Base-by-base conservation (phyloP, 2,888 invertebrate species). In the Drosophila demipolita region DNA sequence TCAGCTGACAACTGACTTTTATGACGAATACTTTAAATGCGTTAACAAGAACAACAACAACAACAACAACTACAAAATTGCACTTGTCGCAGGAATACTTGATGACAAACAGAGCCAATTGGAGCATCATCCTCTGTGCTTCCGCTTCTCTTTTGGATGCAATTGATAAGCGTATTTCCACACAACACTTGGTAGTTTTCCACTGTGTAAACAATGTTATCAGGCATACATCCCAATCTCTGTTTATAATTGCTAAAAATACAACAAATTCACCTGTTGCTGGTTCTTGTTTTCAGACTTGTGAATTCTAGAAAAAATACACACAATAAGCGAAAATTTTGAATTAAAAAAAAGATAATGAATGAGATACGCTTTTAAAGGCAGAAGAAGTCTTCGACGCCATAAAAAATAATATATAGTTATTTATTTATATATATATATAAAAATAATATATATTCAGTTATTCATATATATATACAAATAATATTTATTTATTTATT, bases 1-100 rank as follows among this genome's bases (percentile, higher is more conserved):
- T 45, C 66, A 72, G n/a, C 45, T 71, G 66, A 59, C 77, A 77
- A 17, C 38, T 62, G 71, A 58, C 6, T 54, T 55, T 75, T 52
- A 20, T 42, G 36, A 4, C 12, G 11, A 3, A 20, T 4, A 29
- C 29, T 29, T 29, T 1, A 29, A 29, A 29, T 23, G 20, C 20
- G 12, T 26, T 26, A 35, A 20, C 20, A 52, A 11, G 7, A 33
- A 52, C 32, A 11, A 54, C 33, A 49, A 15, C 50, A 33, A 52
- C 32, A 11, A 54, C 33, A 49, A 15, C 50, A 17, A 26, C 53
- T 6, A 17, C 35, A 26, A 50, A 50, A 3, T n/a, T 57, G 57
- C 40, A 45, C 33, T 33, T 62, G 26, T 9, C 20, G n/a, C 8
- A 33, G 48, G 33, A 49, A 35, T 5, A 26, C 15, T 26, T 20